A percentile compares a stretch with the other conserved stretches of the same genome.
These are phyloP conservation scores for Apotomis capreana DNA, from an alignment of 2,888 invertebrate genomes.

Conservation along the genomic window DNA sequence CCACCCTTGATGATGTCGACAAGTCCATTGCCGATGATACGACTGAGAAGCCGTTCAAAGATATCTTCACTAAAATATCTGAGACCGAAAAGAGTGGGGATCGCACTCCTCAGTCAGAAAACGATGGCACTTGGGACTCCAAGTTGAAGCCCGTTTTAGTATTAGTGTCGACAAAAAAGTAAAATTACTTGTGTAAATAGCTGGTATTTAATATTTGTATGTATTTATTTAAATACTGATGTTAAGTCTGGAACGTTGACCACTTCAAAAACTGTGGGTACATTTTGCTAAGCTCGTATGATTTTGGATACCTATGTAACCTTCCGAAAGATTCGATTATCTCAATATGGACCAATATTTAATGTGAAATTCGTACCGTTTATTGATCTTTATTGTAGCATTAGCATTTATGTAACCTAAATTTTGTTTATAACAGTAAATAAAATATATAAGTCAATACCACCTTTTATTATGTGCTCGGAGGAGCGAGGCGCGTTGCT, in stretches of 20 bases:
- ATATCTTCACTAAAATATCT: constrained; percentile 65
- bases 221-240: background rate
- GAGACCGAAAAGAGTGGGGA: constrained; percentile 67
- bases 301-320: background rate
- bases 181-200: constrained; percentile 36
- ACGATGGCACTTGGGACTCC: constrained; percentile 69
- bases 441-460: constrained; percentile 10
- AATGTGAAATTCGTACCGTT: constrained; percentile 4
- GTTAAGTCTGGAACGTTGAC: background rate
- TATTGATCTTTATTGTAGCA: constrained; percentile 11
- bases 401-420: constrained; percentile 10
- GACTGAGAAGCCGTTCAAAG: constrained; percentile 62
- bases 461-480: background rate
- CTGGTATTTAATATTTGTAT: background rate
- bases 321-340: too few relatives aligned
- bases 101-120: constrained; percentile 60
- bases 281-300: background rate
- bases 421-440: constrained; percentile 27
- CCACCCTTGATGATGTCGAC: constrained; percentile 64
- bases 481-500: too few relatives aligned
- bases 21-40: constrained; percentile 56
- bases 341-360: background rate
- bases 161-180: constrained; percentile 62
- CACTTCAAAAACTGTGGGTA: background rate
- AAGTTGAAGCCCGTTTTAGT: constrained; percentile 70